Base-by-base conservation (phyloP, 2,888 invertebrate species). In the Ectemnius cavifrons region DNA sequence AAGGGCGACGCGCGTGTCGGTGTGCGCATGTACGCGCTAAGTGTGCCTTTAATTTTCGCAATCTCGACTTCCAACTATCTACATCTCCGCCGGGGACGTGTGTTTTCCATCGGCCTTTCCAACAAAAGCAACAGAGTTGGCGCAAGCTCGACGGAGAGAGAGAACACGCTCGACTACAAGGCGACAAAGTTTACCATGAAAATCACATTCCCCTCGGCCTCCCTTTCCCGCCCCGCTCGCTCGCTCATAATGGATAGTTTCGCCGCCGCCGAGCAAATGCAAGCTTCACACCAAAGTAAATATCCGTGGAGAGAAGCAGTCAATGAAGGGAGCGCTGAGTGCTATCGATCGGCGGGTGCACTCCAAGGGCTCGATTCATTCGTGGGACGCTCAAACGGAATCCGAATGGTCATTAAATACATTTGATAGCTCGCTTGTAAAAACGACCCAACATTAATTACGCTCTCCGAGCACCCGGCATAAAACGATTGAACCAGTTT, bases 381-480 rank as follows among this genome's bases (percentile, higher is more conserved):
- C 46, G 18, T 61, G 23, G 63, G 45, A 67, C 78, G 52, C 52
- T 52, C 57, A 59, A 70, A 61, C 59, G 52, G 56, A 60, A 63
- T 71, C 64, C 63, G 62, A 68, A 73, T 73, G 70, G 65, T 63
- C 64, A 58, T 65, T 62, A 63, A 76, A 72, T 61, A 60, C 63
- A 61, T 72, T 76, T 68, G 58, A 71, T 63, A 78, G 63, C 49
- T 67, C 73, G 58, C 78, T 78, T 68, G 63, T 76, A 71, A 75
- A 70, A 78, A 66, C 67, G 73, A 69, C 64, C 63, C 49, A 77
- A 73, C 77, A 72, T 77, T 70, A 72, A 77, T 73, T 73, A 68
- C 73, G 45, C 52, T 52, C 37, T 11, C 8, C 56, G 66, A 28
- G 60, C 52, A 56, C 23, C 37, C 20, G 37, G 46, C 57, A 57